Percentiles rank a stretch among this genome's conserved stretches.
Evolutionary conservation across 2,888 invertebrate genomes (phyloP).

Genomic region (Nymphalis c-album): DNA sequence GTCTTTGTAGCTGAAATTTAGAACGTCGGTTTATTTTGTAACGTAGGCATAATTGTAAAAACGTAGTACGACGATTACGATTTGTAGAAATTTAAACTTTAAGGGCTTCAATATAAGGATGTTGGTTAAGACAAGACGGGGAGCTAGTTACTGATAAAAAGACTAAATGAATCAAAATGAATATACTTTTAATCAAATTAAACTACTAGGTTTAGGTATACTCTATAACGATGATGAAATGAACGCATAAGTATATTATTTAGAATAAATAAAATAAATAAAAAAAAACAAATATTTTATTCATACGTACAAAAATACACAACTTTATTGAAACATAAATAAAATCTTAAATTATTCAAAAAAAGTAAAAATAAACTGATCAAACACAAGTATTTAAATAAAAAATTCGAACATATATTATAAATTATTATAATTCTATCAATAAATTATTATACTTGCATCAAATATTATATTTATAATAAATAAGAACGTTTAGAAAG

Average conservation of each 20-base stretch:
- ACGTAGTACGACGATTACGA: too few relatives aligned
- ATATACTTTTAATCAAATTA: neutral
- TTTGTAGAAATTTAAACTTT: too few relatives aligned
- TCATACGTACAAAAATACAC: neutral
- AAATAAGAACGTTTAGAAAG: too few relatives aligned
- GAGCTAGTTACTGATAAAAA: too few relatives aligned
- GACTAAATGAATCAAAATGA: too few relatives aligned
- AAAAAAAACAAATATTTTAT: neutral
- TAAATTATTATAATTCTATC: constrained; percentile 13
- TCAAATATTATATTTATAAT: constrained; percentile 7
- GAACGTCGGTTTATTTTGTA: too few relatives aligned
- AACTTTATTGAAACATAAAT: constrained; percentile 7
- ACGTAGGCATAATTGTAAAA: too few relatives aligned
- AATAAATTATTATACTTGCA: constrained; percentile 4
- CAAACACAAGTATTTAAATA: neutral
- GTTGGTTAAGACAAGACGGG: too few relatives aligned
- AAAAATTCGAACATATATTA: constrained; percentile 9
- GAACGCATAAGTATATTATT: neutral
- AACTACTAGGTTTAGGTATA: neutral
- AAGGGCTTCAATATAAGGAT: too few relatives aligned
- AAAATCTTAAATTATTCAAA: constrained; percentile 4
- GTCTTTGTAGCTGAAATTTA: too few relatives aligned
- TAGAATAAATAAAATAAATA: neutral
- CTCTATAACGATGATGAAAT: too few relatives aligned
- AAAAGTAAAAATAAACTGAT: neutral